Conservation (phyloP, 1,140 invertebrate genomes). For the Trichonephila clavata region DNA sequence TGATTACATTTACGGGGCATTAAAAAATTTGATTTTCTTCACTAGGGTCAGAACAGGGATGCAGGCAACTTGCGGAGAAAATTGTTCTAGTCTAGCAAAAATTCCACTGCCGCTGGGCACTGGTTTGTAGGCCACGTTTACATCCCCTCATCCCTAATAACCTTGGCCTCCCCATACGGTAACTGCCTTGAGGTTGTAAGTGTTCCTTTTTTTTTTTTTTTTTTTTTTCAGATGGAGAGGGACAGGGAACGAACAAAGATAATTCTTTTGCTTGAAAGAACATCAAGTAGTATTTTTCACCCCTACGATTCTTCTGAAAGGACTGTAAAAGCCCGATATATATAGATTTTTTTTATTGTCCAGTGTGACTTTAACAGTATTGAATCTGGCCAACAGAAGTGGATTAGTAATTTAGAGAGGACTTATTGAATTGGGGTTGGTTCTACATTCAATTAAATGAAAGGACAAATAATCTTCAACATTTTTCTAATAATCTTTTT, state of each 20-base stretch:
- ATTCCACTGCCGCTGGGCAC: slow-evolving; percentile 14
- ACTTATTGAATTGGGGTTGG: no score
- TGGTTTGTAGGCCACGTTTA: background rate
- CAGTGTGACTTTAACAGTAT: no score
- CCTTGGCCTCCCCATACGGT: slow-evolving; percentile 4
- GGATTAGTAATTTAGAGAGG: no score
- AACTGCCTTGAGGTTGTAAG: background rate
- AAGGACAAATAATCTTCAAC: no score
- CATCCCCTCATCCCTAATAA: background rate
- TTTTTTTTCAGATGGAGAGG: background rate
- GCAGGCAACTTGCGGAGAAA: background rate
- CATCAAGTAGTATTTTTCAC: background rate
- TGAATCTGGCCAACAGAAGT: no score
- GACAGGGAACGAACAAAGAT: background rate
- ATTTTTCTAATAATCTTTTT: no score
- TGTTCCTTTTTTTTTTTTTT: background rate
- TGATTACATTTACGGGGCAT: no score
- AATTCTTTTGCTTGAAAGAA: background rate
- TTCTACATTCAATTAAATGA: no score
- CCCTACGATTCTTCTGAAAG: background rate
- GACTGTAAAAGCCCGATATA: background rate
- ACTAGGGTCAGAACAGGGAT: background rate
- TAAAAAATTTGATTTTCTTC: background rate
- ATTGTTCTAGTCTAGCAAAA: background rate
- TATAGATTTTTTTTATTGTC: no score